Evolutionary conservation across 2,888 invertebrate species (phyloP).

Genomic region (Drepanosiphum platanoidis): DNA sequence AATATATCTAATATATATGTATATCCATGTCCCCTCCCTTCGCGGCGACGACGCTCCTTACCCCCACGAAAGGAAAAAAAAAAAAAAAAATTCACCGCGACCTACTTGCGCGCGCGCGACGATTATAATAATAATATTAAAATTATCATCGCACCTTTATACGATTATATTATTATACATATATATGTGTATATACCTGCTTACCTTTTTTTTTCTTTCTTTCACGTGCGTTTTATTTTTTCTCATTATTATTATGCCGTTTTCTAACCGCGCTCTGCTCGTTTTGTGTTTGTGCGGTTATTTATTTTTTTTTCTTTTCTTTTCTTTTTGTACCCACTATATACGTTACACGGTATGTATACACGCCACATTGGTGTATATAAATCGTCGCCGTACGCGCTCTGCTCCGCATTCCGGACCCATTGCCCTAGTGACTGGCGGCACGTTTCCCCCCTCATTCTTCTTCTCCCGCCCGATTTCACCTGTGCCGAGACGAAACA

Average conservation of each 20-base stretch:
- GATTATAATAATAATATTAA: constrained; percentile 26
- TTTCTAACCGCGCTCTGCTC: too few species aligned
- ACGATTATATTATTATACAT: background rate
- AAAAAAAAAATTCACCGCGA: constrained; percentile 33
- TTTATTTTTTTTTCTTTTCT: too few species aligned
- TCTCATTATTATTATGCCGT: too few species aligned
- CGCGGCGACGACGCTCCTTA: background rate
- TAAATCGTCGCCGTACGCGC: constrained; percentile 38
- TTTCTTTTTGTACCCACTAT: too few species aligned
- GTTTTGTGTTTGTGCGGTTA: too few species aligned
- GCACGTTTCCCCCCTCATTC: constrained; percentile 11
- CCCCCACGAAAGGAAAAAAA: too few species aligned
- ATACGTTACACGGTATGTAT: background rate
- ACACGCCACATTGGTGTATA: background rate
- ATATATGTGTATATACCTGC: background rate
- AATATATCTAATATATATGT: too few species aligned
- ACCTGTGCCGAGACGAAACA: too few species aligned
- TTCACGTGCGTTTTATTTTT: too few species aligned
- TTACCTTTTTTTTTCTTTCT: too few species aligned
- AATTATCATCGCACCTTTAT: background rate
- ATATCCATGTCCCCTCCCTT: background rate
- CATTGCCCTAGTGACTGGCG: constrained; percentile 60
- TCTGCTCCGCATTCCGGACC: constrained; percentile 59
- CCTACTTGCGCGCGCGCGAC: constrained; percentile 42
- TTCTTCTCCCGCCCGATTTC: constrained; percentile 44